These are phyloP conservation scores for Hemaris fuciformis DNA, from an alignment of 2,888 invertebrate genomes.

Conservation along the genomic window DNA sequence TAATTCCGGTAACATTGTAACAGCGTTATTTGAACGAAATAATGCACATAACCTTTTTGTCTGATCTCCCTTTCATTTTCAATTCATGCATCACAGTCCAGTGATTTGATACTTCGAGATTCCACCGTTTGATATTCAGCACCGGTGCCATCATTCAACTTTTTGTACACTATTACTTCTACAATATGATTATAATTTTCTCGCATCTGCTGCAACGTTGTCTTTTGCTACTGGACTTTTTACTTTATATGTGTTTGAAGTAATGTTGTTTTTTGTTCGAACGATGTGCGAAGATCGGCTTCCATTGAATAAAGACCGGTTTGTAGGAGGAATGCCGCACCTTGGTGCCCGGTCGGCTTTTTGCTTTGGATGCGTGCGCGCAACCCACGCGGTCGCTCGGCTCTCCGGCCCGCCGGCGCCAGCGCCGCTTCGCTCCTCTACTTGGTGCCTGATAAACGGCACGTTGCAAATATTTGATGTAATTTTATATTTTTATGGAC, in stretches of 20 bases:
- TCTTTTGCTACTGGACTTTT: conserved; percentile 26
- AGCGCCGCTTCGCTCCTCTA: conserved; percentile 52
- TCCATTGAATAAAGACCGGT: conserved; percentile 75
- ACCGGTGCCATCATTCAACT: conserved; percentile 59
- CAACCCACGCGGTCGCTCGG: conserved; percentile 60
- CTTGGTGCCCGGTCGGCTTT: conserved; percentile 62
- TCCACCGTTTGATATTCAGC: conserved; percentile 52
- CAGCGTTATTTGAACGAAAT: conserved; percentile 9
- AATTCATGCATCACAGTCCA: conserved; percentile 48
- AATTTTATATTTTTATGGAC: conserved; percentile 33
- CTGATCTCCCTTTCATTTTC: conserved; percentile 43
- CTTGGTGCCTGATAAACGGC: conserved; percentile 58
- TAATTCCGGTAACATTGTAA: background rate
- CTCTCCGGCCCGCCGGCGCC: conserved; percentile 35
- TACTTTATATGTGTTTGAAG: conserved; percentile 28
- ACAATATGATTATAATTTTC: conserved; percentile 66
- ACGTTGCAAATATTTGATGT: conserved; percentile 68
- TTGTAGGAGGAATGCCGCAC: conserved; percentile 69
- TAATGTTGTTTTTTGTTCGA: conserved; percentile 48
- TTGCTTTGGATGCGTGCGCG: conserved; percentile 63
- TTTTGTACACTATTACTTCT: conserved; percentile 64
- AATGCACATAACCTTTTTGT: conserved; percentile 21
- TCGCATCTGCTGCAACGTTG: conserved; percentile 42
- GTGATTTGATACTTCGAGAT: conserved; percentile 49
- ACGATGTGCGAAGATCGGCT: conserved; percentile 49